A percentile compares a stretch with the other conserved stretches of the same genome.
Evolutionary conservation across 1,140 invertebrate genomes (phyloP).

Genomic region (Polyergus mexicanus): DNA sequence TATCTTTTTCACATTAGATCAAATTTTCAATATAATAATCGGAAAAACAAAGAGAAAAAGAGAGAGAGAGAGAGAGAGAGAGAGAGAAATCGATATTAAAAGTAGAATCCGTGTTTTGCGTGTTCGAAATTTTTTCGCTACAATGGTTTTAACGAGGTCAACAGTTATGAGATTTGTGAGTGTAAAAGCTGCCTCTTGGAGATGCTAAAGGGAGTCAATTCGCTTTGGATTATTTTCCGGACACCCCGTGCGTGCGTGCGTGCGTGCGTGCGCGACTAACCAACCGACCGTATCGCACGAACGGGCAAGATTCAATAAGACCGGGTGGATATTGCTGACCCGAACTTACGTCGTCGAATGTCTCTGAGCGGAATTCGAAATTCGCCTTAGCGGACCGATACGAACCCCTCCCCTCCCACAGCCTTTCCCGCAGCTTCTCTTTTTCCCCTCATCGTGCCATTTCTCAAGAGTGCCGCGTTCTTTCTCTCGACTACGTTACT

Average conservation of each 20-base stretch:
- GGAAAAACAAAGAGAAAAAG: no score
- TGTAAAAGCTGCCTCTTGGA: conserved; percentile 30
- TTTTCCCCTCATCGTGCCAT: conserved; percentile 8
- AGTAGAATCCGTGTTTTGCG: background rate
- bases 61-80: no score
- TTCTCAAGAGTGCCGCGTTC: background rate
- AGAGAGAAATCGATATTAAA: background rate
- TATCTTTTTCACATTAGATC: background rate
- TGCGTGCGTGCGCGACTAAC: conserved; percentile 50
- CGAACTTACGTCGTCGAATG: conserved; percentile 69
- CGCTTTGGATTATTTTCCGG: conserved; percentile 72
- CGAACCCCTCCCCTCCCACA: conserved; percentile 7
- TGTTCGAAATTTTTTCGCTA: background rate
- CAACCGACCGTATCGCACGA: conserved; percentile 65
- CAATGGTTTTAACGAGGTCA: conserved; percentile 43
- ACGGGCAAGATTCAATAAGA: conserved; percentile 78
- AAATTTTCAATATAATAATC: no score
- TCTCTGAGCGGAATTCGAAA: conserved; percentile 75
- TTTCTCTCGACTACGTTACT: background rate
- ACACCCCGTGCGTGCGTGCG: conserved; percentile 43
- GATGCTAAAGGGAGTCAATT: conserved; percentile 45
- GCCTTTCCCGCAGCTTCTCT: background rate
- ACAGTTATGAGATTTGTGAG: conserved; percentile 61
- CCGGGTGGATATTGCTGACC: conserved; percentile 77
- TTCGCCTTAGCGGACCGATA: conserved; percentile 46